Evolutionary conservation across 1,140 invertebrate genomes (phyloP), one percentile per base, ranked within the genome.

Genomic region (Ceratoteleas bidentatus): DNA sequence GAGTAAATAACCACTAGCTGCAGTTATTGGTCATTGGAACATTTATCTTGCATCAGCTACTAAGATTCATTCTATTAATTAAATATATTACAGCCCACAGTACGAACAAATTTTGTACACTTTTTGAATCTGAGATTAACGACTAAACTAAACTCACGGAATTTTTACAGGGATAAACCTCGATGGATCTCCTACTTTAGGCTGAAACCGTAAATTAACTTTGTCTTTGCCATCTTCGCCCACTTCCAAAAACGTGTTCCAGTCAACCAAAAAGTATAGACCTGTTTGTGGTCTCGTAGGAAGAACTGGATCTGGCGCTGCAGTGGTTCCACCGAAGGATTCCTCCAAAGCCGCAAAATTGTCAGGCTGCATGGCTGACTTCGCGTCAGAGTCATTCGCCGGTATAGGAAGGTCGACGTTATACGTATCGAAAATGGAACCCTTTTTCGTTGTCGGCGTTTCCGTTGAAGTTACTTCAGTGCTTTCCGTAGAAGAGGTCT

Each of bases 201-300:
- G 96, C 66, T 95, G 93, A 83, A 96, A 96, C 81, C 94, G 93
- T 77, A 97, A 92, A 85, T 96, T 95, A 0, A 96, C 94, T 88
- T 95, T 94, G 58, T 94, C 94, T 33, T 94, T 94, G 57, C 93
- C 94, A n/a, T 96, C 95, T 57, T 93, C 91, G 24, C 96, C 96
- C 3, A 96, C 95, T 87, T 96, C 95, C 3, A 96, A 90, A 84
- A 97, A 97, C 10, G 95, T 94, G 85, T 97, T 96, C 96, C 96
- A 96, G 85, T 97, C 96, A 0, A 96, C 90, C 58, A 96, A 92
- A 89, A 96, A 96, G 85, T 96, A 97, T 50, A 97, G 94, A 2
- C 96, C 96, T 64, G 94, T 96, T 85, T 93, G 94, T 69, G 92
- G 93, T 58, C 92, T 93, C 0, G 93, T 92, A 10, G 95, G 94